Base-by-base conservation (phyloP, 2,888 invertebrate genomes). In the Octodonta nipae region DNA sequence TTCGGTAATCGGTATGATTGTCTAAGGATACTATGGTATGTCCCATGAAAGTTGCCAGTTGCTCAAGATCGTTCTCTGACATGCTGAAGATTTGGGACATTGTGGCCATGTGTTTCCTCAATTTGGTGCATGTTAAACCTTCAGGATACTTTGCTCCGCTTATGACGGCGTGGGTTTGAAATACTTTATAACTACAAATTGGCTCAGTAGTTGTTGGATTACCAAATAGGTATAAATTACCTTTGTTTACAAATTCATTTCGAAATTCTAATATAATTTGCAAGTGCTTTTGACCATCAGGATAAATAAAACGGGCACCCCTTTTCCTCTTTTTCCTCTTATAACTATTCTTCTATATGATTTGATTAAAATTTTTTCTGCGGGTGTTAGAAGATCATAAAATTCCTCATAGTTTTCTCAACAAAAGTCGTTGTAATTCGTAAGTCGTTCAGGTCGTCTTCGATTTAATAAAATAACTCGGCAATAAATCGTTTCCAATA, bases 1-100 rank as follows among this genome's bases (percentile, higher is more conserved):
- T 39, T 34, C 12, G 36, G 37, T 2, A 37, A 15, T 13, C 43
- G 28, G 26, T 43, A 46, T 5, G 33, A 35, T 5, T 20, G 14
- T 26, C 26, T 15, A 24, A 47, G 47, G n/a, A 47, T 32, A 8
- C 36, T 38, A 32, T 1, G 14, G 46, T 45, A 28, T 47, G 46
- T 3, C 47, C 45, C 42, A 47, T 49, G 31, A 47, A 49, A 4
- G 37, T 36, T 3, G 46, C 36, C 8, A 47, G 26, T 27, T 49
- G 45, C 28, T 47, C 46, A 2, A 45, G 15, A n/a, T 49, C 45
- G 13, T 32, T 38, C 12, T 44, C 39, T 15, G 34, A 24, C 36
- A 47, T 30, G 22, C 33, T 40, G 13, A 47, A 43, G 3, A 47
- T 6, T 36, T 49, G 48, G 2, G 42, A 33, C 12, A 47, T 16